phyloP scores from a whole-genome alignment of 2,888 invertebrate species.

The Macrosoma leucophasiata region DNA sequence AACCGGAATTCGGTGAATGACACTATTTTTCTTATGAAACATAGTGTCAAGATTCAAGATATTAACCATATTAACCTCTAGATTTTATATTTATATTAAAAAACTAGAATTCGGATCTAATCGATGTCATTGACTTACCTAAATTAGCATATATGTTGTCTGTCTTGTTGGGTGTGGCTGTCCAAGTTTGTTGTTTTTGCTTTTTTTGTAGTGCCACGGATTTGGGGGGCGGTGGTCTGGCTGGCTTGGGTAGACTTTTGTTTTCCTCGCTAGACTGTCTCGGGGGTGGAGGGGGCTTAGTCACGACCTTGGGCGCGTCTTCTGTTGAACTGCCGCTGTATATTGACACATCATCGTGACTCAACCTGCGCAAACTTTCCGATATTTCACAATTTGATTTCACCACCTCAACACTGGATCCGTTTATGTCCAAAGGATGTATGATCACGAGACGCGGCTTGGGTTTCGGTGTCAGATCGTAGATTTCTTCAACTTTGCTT shows the following conservation, averaged over 20 bases:
- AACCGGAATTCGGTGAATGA: no score
- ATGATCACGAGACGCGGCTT: constrained; percentile 90
- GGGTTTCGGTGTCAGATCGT: constrained; percentile 75
- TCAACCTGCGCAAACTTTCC: constrained; percentile 50
- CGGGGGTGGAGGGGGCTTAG: constrained; percentile 87
- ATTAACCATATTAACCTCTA: no score
- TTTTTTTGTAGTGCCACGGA: constrained; percentile 78
- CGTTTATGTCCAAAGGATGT: constrained; percentile 90
- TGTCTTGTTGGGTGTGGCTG: constrained; percentile 48
- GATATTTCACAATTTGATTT: constrained; percentile 68
- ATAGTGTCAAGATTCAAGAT: no score
- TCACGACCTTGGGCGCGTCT: constrained; percentile 55
- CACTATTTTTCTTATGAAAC: no score
- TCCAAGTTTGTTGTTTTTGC: constrained; percentile 72
- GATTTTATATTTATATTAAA: no score
- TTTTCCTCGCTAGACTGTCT: constrained; percentile 70
- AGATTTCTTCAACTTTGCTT: constrained; percentile 71
- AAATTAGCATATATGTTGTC: constrained; percentile 87
- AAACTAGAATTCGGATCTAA: no score
- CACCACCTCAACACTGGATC: constrained; percentile 86
- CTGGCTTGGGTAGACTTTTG: constrained; percentile 77
- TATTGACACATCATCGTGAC: constrained; percentile 71
- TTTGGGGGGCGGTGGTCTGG: constrained; percentile 84
- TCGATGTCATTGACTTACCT: constrained; percentile 72
- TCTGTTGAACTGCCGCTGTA: constrained; percentile 64